Evolutionary conservation across 64 coral and sea anemone genomes (phyloP), one percentile per base, ranked within the genome.

Genomic region (Dendronephthya gigantea): DNA sequence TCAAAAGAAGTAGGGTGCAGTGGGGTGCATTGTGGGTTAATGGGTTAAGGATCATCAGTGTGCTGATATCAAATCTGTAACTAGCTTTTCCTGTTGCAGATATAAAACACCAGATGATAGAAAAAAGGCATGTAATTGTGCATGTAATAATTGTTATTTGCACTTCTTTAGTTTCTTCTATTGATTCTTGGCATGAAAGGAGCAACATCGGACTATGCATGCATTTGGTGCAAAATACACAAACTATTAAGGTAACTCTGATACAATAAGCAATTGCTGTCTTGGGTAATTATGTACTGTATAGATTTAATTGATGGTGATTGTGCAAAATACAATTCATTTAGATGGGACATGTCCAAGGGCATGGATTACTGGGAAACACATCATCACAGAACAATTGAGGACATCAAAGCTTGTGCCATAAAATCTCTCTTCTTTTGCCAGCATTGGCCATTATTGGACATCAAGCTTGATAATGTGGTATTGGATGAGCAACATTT

Each of bases 181-280:
- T 35, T 79, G 29, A 29, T 79, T 33, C n/a, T 79, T 79, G 72
- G 72, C 1, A 79, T 79, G 72, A 79, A 79, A 79, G 72, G 72
- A 79, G 72, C n/a, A 7, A 16, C 41, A 6, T 45, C 41, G 4
- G 41, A 45, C 11, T 45, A 45, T 11, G 4, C 11, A 11, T 45
- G 41, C 11, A 45, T 45, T 45, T 45, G 41, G 41, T 45, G 41
- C 41, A 45, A 45, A 45, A 45, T 45, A 79, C 12, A 79, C 72
- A 79, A 79, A 79, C 15, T 39, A 34, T 19, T 28, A 79, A 79
- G 72, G 72, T 34, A 15, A 79, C 19, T 19, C 32, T 28, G 4
- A 11, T 45, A 45, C 41, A 45, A 11, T 45, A 45, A 45, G 4
- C n/a, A 7, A 50, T 19, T n/a, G 51, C 23, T 19, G 51, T 56